Evolutionary conservation across 1,140 invertebrate species (phyloP).

Genomic region (Pygmarrhopalites habei): DNA sequence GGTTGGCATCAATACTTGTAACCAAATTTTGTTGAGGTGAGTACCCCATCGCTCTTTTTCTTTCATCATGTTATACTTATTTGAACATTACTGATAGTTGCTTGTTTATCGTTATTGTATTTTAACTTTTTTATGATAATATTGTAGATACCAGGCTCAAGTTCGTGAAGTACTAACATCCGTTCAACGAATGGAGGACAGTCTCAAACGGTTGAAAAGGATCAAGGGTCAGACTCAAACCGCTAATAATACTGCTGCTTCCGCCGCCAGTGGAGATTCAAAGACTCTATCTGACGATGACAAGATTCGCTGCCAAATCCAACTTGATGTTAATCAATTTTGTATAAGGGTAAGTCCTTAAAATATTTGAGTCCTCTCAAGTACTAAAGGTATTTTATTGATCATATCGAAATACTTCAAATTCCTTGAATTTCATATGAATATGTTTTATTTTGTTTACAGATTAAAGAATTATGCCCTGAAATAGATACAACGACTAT

Average conservation of each 20-base stretch:
- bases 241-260: conserved; percentile 44
- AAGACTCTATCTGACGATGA: conserved; percentile 66
- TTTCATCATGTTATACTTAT: too few species aligned
- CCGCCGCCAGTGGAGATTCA: conserved; percentile 21
- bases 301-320: conserved; percentile 84
- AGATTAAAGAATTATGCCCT: conserved; percentile 23
- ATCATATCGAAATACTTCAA: too few species aligned
- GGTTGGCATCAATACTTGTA: conserved; percentile 21
- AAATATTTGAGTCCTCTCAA: too few species aligned
- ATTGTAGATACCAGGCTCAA: conserved; percentile 68
- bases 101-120: too few species aligned
- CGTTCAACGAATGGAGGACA: conserved; percentile 91
- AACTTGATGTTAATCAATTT: conserved; percentile 64
- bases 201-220: conserved; percentile 78
- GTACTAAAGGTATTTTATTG: too few species aligned
- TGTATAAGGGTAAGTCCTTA: conserved; percentile 16
- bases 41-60: too few species aligned
- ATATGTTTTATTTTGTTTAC: conserved; percentile 2
- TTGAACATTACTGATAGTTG: too few species aligned
- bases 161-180: conserved; percentile 82
- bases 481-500: conserved; percentile 16
- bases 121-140: too few species aligned
- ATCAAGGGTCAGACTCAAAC: conserved; percentile 43
- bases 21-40: conserved; percentile 20
- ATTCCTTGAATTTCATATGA: not conserved